Percentiles rank a stretch among this genome's conserved stretches.
Evolutionary conservation across 2,113 vertebrate genomes (phyloP).

Genomic region (Thalassarche chlororhynchos): DNA sequence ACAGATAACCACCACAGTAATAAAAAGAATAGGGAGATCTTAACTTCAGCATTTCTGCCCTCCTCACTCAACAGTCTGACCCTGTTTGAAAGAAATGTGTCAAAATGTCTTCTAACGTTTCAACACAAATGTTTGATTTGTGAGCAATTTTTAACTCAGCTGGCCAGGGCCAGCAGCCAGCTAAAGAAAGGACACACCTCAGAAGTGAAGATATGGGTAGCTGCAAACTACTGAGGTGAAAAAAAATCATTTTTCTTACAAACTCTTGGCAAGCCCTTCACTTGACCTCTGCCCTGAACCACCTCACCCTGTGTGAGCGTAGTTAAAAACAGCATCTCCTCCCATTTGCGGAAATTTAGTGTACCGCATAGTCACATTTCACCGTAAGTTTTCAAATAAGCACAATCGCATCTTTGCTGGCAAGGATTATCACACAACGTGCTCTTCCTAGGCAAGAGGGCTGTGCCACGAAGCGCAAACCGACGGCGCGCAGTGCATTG

Average conservation of each 20-base stretch:
- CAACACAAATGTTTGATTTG: neutral
- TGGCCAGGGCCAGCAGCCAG: neutral
- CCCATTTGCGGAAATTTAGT: neutral
- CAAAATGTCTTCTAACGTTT: neutral
- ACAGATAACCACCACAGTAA: accelerated
- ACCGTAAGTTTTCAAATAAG: neutral
- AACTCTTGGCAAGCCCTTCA: neutral
- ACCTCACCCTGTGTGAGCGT: accelerated
- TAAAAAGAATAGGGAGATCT: neutral
- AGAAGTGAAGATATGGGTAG: neutral
- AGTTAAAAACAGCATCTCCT: neutral
- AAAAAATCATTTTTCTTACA: neutral
- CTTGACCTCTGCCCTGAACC: neutral
- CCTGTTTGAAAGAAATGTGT: neutral
- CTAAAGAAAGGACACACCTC: neutral
- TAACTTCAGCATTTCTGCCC: neutral
- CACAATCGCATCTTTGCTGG: neutral
- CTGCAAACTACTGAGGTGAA: neutral
- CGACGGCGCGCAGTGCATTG: accelerated
- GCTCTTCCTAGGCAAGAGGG: neutral
- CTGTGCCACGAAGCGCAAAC: neutral
- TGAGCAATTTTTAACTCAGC: neutral
- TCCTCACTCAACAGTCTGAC: neutral
- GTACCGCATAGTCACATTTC: neutral
- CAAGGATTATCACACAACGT: accelerated